These are phyloP conservation scores for Seladonia tumulorum DNA, from an alignment of 2,888 invertebrate genomes.

Conservation along the genomic window DNA sequence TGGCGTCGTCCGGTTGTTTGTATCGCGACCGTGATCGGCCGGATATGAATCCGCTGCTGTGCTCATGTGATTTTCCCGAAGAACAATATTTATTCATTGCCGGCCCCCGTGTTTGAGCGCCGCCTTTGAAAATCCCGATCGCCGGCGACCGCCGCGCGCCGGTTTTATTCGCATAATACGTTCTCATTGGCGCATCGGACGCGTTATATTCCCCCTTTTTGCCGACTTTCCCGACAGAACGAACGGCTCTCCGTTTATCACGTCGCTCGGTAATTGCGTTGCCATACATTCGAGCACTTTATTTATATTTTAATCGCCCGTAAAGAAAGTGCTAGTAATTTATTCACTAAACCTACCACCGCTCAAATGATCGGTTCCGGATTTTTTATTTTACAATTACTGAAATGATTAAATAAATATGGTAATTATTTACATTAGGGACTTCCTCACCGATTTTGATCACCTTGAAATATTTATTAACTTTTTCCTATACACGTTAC, in stretches of 20 bases:
- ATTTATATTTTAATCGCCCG: too few species aligned
- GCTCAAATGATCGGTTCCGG: too few species aligned
- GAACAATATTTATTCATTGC: conserved; percentile 67
- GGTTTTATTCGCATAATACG: conserved; percentile 9
- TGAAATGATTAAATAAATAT: too few species aligned
- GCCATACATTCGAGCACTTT: neutral
- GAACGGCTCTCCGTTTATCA: neutral
- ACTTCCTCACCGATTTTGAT: too few species aligned
- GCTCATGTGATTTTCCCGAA: conserved; percentile 63
- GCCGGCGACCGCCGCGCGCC: neutral
- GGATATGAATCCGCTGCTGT: conserved; percentile 67
- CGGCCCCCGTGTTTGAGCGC: conserved; percentile 45
- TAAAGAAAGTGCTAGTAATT: too few species aligned
- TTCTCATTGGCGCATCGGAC: neutral
- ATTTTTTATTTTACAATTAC: too few species aligned
- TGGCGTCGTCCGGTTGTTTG: conserved; percentile 38
- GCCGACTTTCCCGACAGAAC: neutral
- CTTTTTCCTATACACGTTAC: too few species aligned
- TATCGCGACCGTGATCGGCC: conserved; percentile 34
- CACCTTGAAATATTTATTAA: too few species aligned
- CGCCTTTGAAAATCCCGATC: conserved; percentile 53
- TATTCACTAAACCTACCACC: too few species aligned
- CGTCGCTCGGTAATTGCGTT: neutral
- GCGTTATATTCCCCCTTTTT: conserved; percentile 5
- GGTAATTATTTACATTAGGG: too few species aligned